Conservation (phyloP, 2,113 vertebrate genomes). For the Tachuris rubrigastra region DNA sequence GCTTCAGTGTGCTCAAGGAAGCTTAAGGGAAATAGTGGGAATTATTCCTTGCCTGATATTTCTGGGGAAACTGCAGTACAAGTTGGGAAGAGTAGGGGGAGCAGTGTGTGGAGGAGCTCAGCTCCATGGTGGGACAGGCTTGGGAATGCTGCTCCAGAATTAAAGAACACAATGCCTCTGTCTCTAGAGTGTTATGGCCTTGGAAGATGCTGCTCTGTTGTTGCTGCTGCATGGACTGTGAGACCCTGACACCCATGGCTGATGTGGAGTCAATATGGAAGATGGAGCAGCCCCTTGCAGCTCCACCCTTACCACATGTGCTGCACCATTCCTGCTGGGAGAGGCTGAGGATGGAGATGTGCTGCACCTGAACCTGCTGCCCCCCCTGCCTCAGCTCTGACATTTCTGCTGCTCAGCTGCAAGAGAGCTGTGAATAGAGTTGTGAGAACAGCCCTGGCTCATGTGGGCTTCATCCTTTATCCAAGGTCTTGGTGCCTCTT, state of each 20-base stretch:
- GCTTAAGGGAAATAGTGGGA: background rate
- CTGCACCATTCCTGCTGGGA: rapidly evolving
- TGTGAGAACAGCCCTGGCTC: background rate
- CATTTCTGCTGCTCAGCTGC: background rate
- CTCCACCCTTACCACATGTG: rapidly evolving
- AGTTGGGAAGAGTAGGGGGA: background rate
- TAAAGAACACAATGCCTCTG: background rate
- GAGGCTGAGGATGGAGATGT: background rate
- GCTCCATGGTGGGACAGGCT: background rate
- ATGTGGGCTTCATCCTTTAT: background rate
- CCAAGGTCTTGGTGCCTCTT: background rate
- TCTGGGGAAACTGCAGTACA: background rate
- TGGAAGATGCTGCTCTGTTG: background rate
- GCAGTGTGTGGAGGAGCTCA: background rate
- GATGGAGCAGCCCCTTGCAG: background rate
- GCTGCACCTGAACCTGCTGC: background rate
- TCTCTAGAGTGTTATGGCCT: background rate
- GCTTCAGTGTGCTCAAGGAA: background rate
- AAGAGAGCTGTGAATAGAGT: background rate
- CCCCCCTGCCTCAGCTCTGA: background rate
- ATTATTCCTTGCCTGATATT: background rate
- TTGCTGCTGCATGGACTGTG: background rate
- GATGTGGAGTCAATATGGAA: background rate
- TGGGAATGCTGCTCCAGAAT: background rate
- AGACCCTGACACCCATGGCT: too few species aligned